These are phyloP conservation scores for Trogon surrucura DNA, from an alignment of 2,113 vertebrate species.

Conservation along the genomic window DNA sequence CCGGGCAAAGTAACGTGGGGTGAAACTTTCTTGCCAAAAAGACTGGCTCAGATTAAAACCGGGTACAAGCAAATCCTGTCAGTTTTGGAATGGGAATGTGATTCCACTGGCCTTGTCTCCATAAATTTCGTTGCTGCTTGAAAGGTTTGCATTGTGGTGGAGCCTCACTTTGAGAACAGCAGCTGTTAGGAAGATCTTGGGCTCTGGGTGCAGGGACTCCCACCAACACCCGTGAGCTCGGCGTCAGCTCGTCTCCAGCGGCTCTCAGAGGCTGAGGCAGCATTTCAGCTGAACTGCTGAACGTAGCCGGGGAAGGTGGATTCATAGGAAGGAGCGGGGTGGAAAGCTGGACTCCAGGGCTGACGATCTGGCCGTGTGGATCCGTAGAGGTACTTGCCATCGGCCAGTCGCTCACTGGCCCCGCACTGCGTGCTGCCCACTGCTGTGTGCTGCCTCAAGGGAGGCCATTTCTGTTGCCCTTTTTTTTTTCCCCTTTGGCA, in stretches of 20 bases:
- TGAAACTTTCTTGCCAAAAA: background rate
- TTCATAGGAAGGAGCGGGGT: too few relatives aligned
- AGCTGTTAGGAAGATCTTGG: fast-evolving
- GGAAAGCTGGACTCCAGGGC: background rate
- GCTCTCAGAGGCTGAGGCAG: background rate
- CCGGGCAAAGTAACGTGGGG: background rate
- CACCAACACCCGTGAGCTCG: background rate
- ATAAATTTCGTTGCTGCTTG: background rate
- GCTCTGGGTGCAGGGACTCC: background rate
- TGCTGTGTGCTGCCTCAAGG: background rate
- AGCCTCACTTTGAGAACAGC: background rate
- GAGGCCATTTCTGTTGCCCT: background rate
- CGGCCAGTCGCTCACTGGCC: background rate
- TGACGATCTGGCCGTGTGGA: background rate
- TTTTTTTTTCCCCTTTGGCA: background rate
- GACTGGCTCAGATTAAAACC: background rate
- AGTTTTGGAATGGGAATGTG: background rate
- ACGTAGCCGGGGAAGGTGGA: background rate
- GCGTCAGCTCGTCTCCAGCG: background rate
- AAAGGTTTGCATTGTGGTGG: background rate
- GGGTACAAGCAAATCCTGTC: background rate
- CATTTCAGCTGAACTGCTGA: background rate
- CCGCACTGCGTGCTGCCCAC: background rate
- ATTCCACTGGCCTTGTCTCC: background rate
- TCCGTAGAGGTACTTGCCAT: background rate